Percentiles rank a stretch among this genome's conserved stretches.
phyloP scores from a whole-genome alignment of 2,113 vertebrate genomes.

The Syngnathoides biaculeatus region DNA sequence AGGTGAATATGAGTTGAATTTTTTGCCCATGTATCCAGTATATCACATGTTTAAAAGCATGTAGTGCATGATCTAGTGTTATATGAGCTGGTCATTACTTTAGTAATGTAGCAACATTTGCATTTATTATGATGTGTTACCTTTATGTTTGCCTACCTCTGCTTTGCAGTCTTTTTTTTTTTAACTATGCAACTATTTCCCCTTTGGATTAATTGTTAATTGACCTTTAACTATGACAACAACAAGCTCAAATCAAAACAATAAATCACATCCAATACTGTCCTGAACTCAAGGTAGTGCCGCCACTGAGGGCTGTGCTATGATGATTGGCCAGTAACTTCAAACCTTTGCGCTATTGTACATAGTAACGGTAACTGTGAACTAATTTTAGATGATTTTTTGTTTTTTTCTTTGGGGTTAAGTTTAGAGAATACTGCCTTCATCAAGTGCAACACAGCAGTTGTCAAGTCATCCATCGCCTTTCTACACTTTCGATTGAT shows the following conservation, averaged over 20 bases:
- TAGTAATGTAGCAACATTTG: constrained; percentile 21
- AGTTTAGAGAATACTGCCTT: not conserved
- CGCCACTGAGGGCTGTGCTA: not conserved
- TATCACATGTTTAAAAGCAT: constrained; percentile 40
- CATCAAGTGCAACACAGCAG: constrained; percentile 14
- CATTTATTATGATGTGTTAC: constrained; percentile 11
- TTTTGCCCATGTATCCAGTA: constrained; percentile 14
- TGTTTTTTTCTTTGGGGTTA: constrained; percentile 11
- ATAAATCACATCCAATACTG: constrained; percentile 5
- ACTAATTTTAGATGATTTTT: constrained; percentile 34
- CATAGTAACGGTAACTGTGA: constrained; percentile 49
- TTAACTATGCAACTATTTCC: not conserved
- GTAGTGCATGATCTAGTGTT: constrained; percentile 58
- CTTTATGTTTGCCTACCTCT: not conserved
- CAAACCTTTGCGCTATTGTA: constrained; percentile 38
- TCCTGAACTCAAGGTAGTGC: not conserved
- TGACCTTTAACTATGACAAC: not conserved
- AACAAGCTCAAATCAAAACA: not conserved
- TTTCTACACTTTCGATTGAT: not conserved
- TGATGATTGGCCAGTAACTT: not conserved
- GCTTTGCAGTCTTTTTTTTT: not conserved
- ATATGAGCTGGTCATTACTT: constrained; percentile 35
- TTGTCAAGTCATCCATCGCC: constrained; percentile 26
- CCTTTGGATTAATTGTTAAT: not conserved
- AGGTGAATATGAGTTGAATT: constrained; percentile 22